phyloP scores from a whole-genome alignment of 2,888 invertebrate species.

The Ophioninae sp. region DNA sequence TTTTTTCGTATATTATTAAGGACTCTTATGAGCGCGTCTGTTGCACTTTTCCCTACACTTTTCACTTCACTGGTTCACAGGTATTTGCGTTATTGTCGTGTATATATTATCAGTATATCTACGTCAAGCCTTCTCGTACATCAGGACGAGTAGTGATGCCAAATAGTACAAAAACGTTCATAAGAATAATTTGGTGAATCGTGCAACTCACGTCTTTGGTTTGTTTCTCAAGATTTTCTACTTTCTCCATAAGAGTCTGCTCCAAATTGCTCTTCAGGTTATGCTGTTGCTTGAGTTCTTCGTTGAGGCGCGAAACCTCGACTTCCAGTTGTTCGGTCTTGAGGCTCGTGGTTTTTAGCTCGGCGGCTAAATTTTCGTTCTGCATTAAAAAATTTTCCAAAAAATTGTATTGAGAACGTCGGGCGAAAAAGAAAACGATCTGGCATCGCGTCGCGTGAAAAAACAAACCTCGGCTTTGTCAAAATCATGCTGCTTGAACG shows the following conservation, averaged over 20 bases:
- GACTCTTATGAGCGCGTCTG: not conserved
- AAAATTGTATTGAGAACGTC: not conserved
- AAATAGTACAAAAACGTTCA: not conserved
- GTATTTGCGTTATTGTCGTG: too few relatives aligned
- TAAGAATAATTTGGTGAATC: conserved; percentile 34
- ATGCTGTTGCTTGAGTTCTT: conserved; percentile 78
- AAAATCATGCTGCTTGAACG: conserved; percentile 72
- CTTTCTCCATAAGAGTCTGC: conserved; percentile 82
- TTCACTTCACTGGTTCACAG: not conserved
- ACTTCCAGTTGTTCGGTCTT: conserved; percentile 79
- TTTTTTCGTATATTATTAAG: not conserved
- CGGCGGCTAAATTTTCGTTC: conserved; percentile 80
- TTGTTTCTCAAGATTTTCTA: conserved; percentile 83
- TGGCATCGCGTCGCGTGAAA: not conserved
- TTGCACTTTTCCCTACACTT: not conserved
- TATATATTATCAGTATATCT: too few relatives aligned
- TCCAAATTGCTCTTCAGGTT: conserved; percentile 83
- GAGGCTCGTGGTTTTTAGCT: conserved; percentile 78
- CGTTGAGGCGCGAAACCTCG: conserved; percentile 71
- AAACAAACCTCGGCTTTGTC: conserved; percentile 74
- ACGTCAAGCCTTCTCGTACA: too few relatives aligned
- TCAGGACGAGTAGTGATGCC: not conserved
- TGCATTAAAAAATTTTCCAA: conserved; percentile 66
- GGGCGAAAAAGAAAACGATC: not conserved
- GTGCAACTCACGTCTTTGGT: conserved; percentile 82